Evolutionary conservation across 2,888 invertebrate species (phyloP), one percentile per base, ranked within the genome.

Genomic region (Eupeodes latifasciatus): DNA sequence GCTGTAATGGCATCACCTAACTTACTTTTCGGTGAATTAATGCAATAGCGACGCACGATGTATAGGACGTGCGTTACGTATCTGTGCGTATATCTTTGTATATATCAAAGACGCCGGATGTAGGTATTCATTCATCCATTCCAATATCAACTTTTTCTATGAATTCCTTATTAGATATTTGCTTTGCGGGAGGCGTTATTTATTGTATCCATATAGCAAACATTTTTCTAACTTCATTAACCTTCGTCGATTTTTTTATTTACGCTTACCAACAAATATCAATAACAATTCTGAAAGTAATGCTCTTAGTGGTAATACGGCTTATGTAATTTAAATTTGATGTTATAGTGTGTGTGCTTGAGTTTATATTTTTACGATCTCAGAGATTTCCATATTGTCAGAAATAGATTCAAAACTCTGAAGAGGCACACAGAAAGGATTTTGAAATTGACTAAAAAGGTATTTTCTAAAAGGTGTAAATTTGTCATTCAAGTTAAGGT

Each of bases 1-100:
- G 78, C 74, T 81, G 44, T 87, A 87, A 87, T 87, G 87, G 83
- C 77, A 87, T 87, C 75, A 84, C 83, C 80, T 83, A 74, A 72
- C 69, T 62, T 57, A 71, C 74, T 67, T 74, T 61, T 69, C 36
- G 74, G 36, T 61, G 67, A 78, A 81, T 71, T 82, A 82, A 81
- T 74, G 81, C 86, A 76, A 86, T 69, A 74, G 61, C 10, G 34
- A 34, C 10, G 47, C 34, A 34, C 14, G 40, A 27, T 19, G 66
- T 27, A 19, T 47, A 5, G 34, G 55, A 59, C 27, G 59, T 34
- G 14, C 27, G 27, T 27, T 27, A 27, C 10, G 14, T 34, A 34
- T 59, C 27, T 34, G 14, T 59, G 57, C 10, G 7, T 44, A 44
- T 44, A 6, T 47, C 47, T 40, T 12, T 11, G 16, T 44, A 27